Base-by-base conservation (phyloP, 2,888 invertebrate genomes). In the Cybosia mesomella region DNA sequence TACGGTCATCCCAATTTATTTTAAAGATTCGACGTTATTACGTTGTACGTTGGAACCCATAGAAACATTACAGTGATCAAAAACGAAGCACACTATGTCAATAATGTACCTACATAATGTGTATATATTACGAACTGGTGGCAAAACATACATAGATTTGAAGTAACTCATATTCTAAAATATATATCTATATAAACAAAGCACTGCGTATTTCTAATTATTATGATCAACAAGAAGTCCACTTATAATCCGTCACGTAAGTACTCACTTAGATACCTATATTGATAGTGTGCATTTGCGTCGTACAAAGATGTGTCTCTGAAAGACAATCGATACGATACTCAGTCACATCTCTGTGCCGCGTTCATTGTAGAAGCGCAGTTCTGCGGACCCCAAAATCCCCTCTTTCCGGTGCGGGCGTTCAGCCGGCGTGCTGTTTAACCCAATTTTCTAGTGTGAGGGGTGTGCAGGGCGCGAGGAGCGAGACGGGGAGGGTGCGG, bases 321-420 rank as follows among this genome's bases (percentile, higher is more conserved):
- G 72, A 76, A 89, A 92, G 90, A 91, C 91, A 94, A 94, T 94
- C 94, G 91, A 94, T 94, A 94, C 94, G 91, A 94, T 94, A 94
- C 92, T 91, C 90, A 86, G 93, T 90, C 90, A 92, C 92, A 92
- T 92, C 92, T 91, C 92, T 88, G 91, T 92, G 90, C 91, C 92
- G 91, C 90, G 91, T 91, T 93, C 90, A 92, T 89, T 90, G 92
- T 92, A 85, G 90, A 92, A 92, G 90, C 92, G 91, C 91, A 92
- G 87, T 91, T 89, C 87, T 90, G 88, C 86, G 89, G 90, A 88
- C 88, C 91, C 92, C 90, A 85, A 93, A 92, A 90, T 91, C 92
- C 92, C 92, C 92, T 91, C 91, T 92, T n/a, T 92, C 92, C 92
- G 92, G 89, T 89, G 88, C 89, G 90, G 88, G 82, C 87, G 89